Percentiles rank a stretch among this genome's conserved stretches.
Evolutionary conservation across 2,113 vertebrate species (phyloP).

Genomic region (Pavo muticus): DNA sequence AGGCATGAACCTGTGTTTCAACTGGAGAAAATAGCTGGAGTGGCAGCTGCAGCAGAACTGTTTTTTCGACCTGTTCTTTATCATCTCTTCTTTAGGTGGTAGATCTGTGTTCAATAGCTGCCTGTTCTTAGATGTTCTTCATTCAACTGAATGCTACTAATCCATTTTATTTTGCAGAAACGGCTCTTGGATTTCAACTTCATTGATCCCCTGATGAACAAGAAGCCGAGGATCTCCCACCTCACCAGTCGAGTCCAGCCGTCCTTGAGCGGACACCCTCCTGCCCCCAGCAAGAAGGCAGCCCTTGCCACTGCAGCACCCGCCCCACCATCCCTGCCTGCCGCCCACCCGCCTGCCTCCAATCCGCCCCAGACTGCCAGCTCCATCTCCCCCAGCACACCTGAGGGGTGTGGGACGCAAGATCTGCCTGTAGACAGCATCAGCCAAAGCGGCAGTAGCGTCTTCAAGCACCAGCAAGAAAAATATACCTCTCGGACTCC

Average conservation of each 20-base stretch:
- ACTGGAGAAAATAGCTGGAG: neutral
- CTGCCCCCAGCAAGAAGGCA: constrained; percentile 73
- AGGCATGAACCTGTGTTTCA: neutral
- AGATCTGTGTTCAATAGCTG: neutral
- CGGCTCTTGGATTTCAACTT: constrained; percentile 77
- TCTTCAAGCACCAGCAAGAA: constrained; percentile 81
- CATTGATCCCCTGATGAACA: constrained; percentile 84
- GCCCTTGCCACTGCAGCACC: constrained; percentile 30
- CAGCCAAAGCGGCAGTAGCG: constrained; percentile 75
- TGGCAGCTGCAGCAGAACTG: neutral
- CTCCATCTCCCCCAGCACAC: constrained; percentile 88
- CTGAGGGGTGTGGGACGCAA: constrained; percentile 87
- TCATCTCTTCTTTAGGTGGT: neutral
- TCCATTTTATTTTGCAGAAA: constrained; percentile 75
- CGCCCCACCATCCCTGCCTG: constrained; percentile 53
- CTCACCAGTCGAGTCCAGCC: constrained; percentile 79
- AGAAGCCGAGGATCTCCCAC: constrained; percentile 88
- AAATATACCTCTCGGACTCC: constrained; percentile 77
- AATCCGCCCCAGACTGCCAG: constrained; percentile 78
- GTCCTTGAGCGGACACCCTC: constrained; percentile 68
- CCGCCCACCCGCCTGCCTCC: constrained; percentile 75
- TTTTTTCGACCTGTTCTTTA: too few species aligned
- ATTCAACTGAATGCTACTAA: neutral
- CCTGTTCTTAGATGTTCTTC: neutral
- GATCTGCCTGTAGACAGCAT: constrained; percentile 83